Evolutionary conservation across 2,797 vertebrate species (phyloP).

Genomic region (Alcedo quadribrachys): DNA sequence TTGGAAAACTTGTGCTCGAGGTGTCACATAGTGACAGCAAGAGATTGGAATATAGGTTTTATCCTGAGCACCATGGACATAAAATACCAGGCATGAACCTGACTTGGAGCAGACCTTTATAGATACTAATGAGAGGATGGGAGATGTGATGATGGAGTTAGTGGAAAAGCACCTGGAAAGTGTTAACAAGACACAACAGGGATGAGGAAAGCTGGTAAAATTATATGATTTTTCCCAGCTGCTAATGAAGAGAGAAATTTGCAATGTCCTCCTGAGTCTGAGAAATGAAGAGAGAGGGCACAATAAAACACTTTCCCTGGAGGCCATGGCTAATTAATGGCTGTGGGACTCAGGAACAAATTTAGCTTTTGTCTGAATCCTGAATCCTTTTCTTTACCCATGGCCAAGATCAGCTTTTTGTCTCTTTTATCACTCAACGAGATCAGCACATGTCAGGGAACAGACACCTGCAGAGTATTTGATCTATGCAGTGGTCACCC

Average conservation of each 20-base stretch:
- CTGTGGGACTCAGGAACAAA: neutral
- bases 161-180: neutral
- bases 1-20: constrained; percentile 63
- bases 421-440: neutral
- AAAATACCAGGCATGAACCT: constrained; percentile 37
- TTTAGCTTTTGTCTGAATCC: neutral
- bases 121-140: neutral
- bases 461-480: neutral
- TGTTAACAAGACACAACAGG: neutral
- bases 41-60: constrained; percentile 26
- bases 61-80: constrained; percentile 59
- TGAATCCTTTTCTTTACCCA: neutral
- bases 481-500: neutral
- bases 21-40: constrained; percentile 56
- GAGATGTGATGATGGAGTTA: neutral
- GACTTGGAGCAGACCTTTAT: neutral
- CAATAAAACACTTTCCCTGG: neutral
- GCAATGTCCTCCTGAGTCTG: neutral
- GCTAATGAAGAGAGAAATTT: constrained; percentile 11
- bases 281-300: neutral
- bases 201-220: neutral
- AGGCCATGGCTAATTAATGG: neutral
- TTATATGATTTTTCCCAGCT: neutral
- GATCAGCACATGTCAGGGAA: neutral
- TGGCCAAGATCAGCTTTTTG: neutral